Conservation (phyloP, 1,140 invertebrate species). For the Brachionus rubens region DNA sequence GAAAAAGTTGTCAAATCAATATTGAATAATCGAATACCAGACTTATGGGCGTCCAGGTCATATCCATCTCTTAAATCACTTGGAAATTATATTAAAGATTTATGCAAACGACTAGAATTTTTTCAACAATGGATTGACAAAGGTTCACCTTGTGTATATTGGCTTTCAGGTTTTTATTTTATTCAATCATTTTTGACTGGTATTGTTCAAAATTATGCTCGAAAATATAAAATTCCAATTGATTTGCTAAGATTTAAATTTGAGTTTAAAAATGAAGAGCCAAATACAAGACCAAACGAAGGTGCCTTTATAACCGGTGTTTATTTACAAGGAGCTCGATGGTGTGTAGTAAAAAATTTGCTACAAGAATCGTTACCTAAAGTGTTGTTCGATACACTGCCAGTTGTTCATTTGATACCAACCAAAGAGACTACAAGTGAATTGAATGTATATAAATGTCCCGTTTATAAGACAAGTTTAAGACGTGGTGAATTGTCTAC, state of each 20-base stretch:
- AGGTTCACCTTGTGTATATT: conserved; percentile 52
- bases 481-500: conserved; percentile 77
- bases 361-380: conserved; percentile 78
- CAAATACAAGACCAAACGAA: conserved; percentile 52
- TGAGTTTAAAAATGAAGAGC: conserved; percentile 50
- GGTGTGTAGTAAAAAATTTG: conserved; percentile 59
- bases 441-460: conserved; percentile 10
- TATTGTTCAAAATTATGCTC: conserved; percentile 50
- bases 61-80: conserved; percentile 61
- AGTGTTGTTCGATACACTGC: conserved; percentile 75
- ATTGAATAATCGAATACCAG: conserved; percentile 73
- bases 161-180: conserved; percentile 60
- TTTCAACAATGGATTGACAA: neutral
- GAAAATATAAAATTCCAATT: conserved; percentile 62
- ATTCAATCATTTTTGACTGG: conserved; percentile 61
- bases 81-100: conserved; percentile 60
- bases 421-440: conserved; percentile 47
- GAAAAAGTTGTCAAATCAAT: conserved; percentile 82
- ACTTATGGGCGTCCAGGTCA: conserved; percentile 60
- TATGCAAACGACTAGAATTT: conserved; percentile 53
- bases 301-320: conserved; percentile 62
- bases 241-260: conserved; percentile 60
- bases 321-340: conserved; percentile 63
- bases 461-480: conserved; percentile 61
- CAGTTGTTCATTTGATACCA: conserved; percentile 61